Conservation (phyloP, 1,140 invertebrate genomes). For the Manduca sexta region DNA sequence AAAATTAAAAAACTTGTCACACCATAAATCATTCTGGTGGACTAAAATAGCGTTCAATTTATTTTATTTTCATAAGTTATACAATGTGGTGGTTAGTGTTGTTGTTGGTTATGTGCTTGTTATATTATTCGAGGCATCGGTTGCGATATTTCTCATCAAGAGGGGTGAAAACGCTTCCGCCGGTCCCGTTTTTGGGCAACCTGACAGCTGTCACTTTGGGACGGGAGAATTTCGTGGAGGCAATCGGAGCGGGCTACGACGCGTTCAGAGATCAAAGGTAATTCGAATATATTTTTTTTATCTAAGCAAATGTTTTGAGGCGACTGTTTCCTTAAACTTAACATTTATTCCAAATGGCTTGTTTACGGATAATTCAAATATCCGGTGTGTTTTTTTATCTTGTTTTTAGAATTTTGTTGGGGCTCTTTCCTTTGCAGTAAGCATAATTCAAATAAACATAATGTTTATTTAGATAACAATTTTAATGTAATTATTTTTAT, state of each 20-base stretch:
- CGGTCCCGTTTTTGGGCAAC: slow-evolving; percentile 27
- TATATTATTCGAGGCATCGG: slow-evolving; percentile 18
- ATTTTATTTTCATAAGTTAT: background rate
- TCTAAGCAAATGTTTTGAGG: background rate
- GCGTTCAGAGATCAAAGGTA: slow-evolving; percentile 29
- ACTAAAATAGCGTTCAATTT: background rate
- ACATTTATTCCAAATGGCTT: too few relatives aligned
- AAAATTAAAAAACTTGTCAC: background rate
- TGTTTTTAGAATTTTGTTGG: too few relatives aligned
- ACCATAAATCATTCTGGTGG: too few relatives aligned
- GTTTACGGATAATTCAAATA: too few relatives aligned
- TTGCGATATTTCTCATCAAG: slow-evolving; percentile 25
- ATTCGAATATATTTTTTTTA: background rate
- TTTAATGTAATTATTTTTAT: too few relatives aligned
- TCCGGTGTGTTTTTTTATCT: too few relatives aligned
- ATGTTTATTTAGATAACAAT: too few relatives aligned
- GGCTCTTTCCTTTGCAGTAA: too few relatives aligned
- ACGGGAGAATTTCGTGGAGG: slow-evolving; percentile 27
- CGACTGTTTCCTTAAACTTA: too few relatives aligned
- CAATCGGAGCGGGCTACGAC: slow-evolving; percentile 23
- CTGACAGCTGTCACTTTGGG: slow-evolving; percentile 30
- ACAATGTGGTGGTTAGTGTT: slow-evolving; percentile 20
- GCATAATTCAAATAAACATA: too few relatives aligned
- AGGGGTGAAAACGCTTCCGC: slow-evolving; percentile 21
- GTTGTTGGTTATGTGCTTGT: slow-evolving; percentile 16